Evolutionary conservation across 1,140 invertebrate genomes (phyloP), one percentile per base, ranked within the genome.

Genomic region (Lerema accius): DNA sequence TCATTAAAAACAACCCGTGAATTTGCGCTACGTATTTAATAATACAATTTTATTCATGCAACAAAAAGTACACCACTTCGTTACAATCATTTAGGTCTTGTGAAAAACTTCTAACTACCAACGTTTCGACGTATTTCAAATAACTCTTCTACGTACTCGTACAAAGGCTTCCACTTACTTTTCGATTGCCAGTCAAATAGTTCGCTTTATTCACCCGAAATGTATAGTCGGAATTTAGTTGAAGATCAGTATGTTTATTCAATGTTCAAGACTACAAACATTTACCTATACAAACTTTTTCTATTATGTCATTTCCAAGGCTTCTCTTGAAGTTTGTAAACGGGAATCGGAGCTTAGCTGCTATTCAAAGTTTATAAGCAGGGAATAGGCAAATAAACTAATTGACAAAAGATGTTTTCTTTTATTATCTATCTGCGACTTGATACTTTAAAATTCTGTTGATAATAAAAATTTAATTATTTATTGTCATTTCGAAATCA

Each of bases 211-310:
- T 13, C 9, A 9, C 28, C 32, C n/a, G 35, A 40, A 40, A 53
- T 53, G 15, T 17, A 39, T 53, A 14, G 16, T 48, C 19, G 32
- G 37, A 53, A 53, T 37, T 51, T 40, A 17, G 39, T 56, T 43
- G 17, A 46, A 42, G 23, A 56, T 56, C 53, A 45, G 15, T 56
- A 56, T 17, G 53, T 56, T 32, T 11, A 16, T 43, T 23, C 39
- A 28, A 14, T 32, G 53, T 56, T 43, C 53, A 14, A 9, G 42
- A 43, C 39, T 56, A 14, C 5, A 14, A 40, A 56, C 53, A 43
- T 43, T 43, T 43, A 32, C 40, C 53, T 56, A 40, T n/a, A 32
- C 23, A 5, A 56, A 56, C 51, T 56, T 56, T 56, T 56, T 51
- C 50, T 55, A 55, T 55, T 55, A 42, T 26, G 37, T 26, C 37